Evolutionary conservation across 2,888 invertebrate species (phyloP).

Genomic region (Epinotia brunnichana): DNA sequence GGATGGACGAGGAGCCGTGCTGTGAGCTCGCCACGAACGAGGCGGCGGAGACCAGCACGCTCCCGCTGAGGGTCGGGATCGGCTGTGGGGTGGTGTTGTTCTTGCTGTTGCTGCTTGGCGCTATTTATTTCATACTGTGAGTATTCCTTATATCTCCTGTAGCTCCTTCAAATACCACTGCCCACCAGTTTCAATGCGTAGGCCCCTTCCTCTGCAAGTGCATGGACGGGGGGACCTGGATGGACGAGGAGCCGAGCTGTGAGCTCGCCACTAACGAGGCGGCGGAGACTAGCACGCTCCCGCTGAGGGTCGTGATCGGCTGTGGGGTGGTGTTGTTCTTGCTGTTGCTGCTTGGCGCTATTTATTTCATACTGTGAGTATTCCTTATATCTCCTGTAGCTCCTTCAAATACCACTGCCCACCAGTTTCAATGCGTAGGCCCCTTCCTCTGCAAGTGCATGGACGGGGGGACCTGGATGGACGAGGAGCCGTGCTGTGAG

Average conservation of each 20-base stretch:
- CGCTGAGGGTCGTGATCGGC: constrained; percentile 92
- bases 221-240: constrained; percentile 92
- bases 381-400: no score
- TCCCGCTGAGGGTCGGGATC: constrained; percentile 92
- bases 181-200: constrained; percentile 89
- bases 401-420: no score
- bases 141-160: no score
- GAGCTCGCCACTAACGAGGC: constrained; percentile 88
- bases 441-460: constrained; percentile 92
- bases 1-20: constrained; percentile 94
- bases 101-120: no score
- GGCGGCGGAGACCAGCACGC: constrained; percentile 87
- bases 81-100: constrained; percentile 84
- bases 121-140: constrained; percentile 50
- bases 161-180: no score
- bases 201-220: constrained; percentile 94
- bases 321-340: constrained; percentile 78
- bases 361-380: constrained; percentile 50
- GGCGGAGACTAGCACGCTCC: constrained; percentile 88
- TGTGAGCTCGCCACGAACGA: constrained; percentile 89
- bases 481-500: constrained; percentile 93
- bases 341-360: no score
- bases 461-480: constrained; percentile 94
- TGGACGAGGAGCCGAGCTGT: constrained; percentile 93
- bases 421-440: constrained; percentile 91